Evolutionary conservation across 2,797 vertebrate genomes (phyloP).

Genomic region (Loriculus beryllinus): DNA sequence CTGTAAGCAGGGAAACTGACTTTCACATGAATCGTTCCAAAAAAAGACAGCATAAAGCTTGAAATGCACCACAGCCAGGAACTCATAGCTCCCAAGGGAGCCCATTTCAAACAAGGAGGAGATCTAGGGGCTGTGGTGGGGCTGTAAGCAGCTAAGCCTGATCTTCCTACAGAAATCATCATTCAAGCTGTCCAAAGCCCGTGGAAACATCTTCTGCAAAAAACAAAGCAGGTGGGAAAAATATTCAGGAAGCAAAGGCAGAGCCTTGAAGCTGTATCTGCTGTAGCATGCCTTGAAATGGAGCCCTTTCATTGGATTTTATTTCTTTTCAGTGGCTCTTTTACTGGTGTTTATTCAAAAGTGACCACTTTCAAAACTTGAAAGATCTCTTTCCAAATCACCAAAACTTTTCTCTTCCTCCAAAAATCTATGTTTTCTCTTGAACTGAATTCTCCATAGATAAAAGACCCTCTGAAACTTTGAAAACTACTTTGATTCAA

Average conservation of each 20-base stretch:
- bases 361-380: neutral
- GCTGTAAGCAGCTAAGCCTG: neutral
- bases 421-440: neutral
- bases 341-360: neutral
- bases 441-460: neutral
- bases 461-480: neutral
- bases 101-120: neutral
- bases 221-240: neutral
- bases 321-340: neutral
- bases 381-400: neutral
- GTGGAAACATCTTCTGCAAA: neutral
- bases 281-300: neutral
- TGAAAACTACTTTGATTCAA: neutral
- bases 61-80: neutral
- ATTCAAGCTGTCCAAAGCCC: neutral
- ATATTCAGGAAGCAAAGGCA: neutral
- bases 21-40: neutral
- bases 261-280: neutral
- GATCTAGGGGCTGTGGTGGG: rapidly evolving
- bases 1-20: neutral
- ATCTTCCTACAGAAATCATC: neutral
- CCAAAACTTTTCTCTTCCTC: neutral
- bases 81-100: neutral
- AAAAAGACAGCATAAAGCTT: neutral
- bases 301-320: neutral